Base-by-base conservation (phyloP, 2,888 invertebrate genomes). In the Pyralis farinalis region DNA sequence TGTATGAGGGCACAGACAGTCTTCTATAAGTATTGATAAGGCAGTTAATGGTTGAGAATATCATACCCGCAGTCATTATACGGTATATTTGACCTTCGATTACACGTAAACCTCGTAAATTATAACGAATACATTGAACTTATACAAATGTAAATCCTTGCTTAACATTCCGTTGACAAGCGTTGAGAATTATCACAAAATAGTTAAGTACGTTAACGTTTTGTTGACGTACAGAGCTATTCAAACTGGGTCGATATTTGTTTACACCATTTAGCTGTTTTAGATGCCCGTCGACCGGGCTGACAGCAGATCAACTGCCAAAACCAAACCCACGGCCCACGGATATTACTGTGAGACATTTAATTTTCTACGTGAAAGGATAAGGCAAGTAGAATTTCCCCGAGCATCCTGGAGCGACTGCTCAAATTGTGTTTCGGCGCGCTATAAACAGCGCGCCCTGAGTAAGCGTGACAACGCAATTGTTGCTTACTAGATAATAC, bases 341-440 rank as follows among this genome's bases (percentile, higher is more conserved):
- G 83, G 85, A 84, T 84, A 82, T 84, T 78, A 77, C 82, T 69
- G 71, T 67, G 75, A 83, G 86, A 87, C 87, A 79, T 87, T 87
- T 87, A 86, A 87, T 87, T 87, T 87, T 87, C 87, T 86, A 87
- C 87, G 86, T 86, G 87, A 77, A 87, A 74, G 84, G 85, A 86
- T 85, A 86, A 86, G 82, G 77, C 79, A 67, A 73, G 71, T 63
- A 68, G 78, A 76, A 77, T 83, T 78, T 78, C 76, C 79, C 66
- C 63, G 60, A 71, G 71, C 71, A 71, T 75, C 77, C 75, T 70
- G 71, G 53, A 61, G 44, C 50, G 58, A 52, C 58, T 62, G 61
- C 61, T 71, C 74, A 71, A 82, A 81, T 82, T 78, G 79, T 74
- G 75, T 81, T 83, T 67, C 65, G 62, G 56, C 53, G 62, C 60